Evolutionary conservation across 30 jellyfish, hydroid and myxozoan genomes (phyloP), one percentile per base, ranked within the genome.

Genomic region (Turritopsis dohrnii): DNA sequence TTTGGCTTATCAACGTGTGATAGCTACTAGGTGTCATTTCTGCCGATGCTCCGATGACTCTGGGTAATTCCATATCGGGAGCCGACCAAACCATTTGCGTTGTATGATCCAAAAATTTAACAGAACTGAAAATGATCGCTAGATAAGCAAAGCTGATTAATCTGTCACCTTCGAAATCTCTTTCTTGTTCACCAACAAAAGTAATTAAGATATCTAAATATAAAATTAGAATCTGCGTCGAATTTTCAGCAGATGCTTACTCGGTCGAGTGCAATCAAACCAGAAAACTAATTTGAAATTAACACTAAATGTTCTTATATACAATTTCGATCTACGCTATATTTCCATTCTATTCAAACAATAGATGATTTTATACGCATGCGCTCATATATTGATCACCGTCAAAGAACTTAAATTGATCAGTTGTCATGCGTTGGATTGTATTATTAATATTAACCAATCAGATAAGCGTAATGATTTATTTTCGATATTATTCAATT

Each of bases 21-120:
- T 74, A 74, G 71, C 83, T 74, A 24, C 65, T 24, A n/a, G 54
- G 54, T 26, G 54, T 74, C 83, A 74, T 74, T 74, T 74, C 83
- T 23, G 83, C 54, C 8, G 83, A 74, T 74, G 83, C 83, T 23
- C 65, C 65, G 0, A 74, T 1, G 28, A 72, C 83, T 23, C 83
- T 27, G 9, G 83, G 83, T 74, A 74, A 74, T 24, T 74, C 83
- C 83, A 74, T 74, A 24, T 74, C 83, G 13, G 83, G 83, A 23
- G 83, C 53, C 9, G 83, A 74, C 83, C 83, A 74, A 74, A 74
- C 83, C 83, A 74, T 74, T 69, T 69, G 77, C 77, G 30, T 27
- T 69, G 16, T 69, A 41, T 69, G 8, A 8, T 69, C 73, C 73
- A 23, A 18, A 60, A 23, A 0, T 18, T 60, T 60, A 60, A 60